phyloP scores from a whole-genome alignment of 2,113 vertebrate species.

The Seriola dumerili region DNA sequence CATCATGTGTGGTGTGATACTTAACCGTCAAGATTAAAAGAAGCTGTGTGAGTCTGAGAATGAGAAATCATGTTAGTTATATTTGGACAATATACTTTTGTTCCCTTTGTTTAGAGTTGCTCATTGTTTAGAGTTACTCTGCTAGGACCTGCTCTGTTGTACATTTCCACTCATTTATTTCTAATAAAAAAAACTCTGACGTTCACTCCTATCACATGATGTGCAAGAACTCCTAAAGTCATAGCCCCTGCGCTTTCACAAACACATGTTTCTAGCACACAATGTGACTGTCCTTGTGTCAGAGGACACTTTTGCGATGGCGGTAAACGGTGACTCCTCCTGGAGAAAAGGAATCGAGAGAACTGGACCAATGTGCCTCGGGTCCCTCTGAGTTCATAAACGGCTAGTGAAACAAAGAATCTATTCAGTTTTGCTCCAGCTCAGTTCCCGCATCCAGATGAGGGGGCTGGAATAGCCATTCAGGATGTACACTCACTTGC shows the following conservation, averaged over 20 bases:
- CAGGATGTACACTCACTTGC: constrained; percentile 68
- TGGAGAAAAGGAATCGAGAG: constrained; percentile 58
- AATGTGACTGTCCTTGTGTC: constrained; percentile 55
- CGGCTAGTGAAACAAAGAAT: constrained; percentile 68
- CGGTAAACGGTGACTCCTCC: constrained; percentile 49
- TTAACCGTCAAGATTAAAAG: constrained; percentile 38
- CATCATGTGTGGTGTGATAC: constrained; percentile 26
- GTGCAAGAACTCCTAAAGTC: constrained; percentile 51
- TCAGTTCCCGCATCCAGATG: constrained; percentile 76
- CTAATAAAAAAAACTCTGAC: constrained; percentile 10
- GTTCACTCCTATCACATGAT: constrained; percentile 41
- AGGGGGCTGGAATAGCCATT: constrained; percentile 78
- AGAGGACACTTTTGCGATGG: constrained; percentile 45
- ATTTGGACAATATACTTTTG: constrained; percentile 23
- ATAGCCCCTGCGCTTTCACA: constrained; percentile 36
- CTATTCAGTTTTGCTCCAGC: constrained; percentile 74
- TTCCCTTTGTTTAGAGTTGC: too few relatives aligned
- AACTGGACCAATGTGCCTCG: constrained; percentile 44
- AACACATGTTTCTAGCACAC: constrained; percentile 59
- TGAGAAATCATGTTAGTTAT: constrained; percentile 30
- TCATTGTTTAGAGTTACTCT: constrained; percentile 4
- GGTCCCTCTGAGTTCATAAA: constrained; percentile 76
- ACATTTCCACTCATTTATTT: constrained; percentile 31
- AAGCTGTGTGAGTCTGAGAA: background rate
- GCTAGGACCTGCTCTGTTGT: background rate